phyloP scores from a whole-genome alignment of 1,140 invertebrate genomes.

The Aphelinus certus region DNA sequence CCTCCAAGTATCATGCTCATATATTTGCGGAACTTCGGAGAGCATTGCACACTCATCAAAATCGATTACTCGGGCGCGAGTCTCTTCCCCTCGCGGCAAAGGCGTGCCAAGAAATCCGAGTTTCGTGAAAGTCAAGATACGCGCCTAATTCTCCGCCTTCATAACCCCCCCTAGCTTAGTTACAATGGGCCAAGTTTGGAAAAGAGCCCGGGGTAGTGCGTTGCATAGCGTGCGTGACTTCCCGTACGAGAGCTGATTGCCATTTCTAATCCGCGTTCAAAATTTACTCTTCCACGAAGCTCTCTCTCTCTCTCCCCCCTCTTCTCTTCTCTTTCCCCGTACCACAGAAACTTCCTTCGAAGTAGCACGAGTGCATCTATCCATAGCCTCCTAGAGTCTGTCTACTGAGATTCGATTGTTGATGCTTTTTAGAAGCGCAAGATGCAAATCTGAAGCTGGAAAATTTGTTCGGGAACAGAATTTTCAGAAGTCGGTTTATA shows the following conservation, averaged over 20 bases:
- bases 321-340: too few species aligned
- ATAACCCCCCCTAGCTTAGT: background rate
- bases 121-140: background rate
- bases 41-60: background rate
- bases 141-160: too few species aligned
- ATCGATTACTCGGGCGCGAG: background rate
- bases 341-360: too few species aligned
- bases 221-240: background rate
- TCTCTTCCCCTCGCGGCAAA: background rate
- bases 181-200: constrained; percentile 3
- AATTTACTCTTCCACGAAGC: background rate
- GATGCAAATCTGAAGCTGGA: too few species aligned
- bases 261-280: constrained; percentile 2
- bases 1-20: too few species aligned
- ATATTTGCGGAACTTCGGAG: too few species aligned
- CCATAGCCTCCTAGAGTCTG: too few species aligned
- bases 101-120: background rate
- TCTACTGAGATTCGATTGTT: too few species aligned
- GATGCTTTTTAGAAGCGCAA: too few species aligned
- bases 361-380: too few species aligned
- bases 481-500: too few species aligned
- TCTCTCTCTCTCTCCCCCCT: background rate
- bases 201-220: background rate
- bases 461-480: too few species aligned
- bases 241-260: background rate